These are phyloP conservation scores for Enteromius paludinosus DNA, from an alignment of 2,797 vertebrate genomes.

Conservation along the genomic window DNA sequence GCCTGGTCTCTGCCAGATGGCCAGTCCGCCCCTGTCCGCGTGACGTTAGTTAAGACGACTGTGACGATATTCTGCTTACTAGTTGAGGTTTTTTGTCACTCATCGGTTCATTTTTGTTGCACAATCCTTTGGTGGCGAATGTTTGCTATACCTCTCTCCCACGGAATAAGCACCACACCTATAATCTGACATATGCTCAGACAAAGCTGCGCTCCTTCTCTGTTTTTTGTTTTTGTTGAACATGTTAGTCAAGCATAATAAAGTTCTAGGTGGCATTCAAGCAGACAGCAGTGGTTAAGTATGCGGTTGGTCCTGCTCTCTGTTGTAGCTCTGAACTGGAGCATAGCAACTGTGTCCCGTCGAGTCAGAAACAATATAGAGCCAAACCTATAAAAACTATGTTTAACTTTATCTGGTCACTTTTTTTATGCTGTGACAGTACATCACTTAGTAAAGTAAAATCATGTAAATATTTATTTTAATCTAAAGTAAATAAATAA, in stretches of 20 bases:
- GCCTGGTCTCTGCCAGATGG: too few species aligned
- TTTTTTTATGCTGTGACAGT: not conserved
- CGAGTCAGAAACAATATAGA: not conserved
- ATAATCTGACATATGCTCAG: conserved; percentile 17
- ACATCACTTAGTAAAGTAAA: not conserved
- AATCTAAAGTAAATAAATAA: too few species aligned
- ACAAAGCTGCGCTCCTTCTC: conserved; percentile 33
- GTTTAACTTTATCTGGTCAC: too few species aligned
- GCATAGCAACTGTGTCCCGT: conserved; percentile 40
- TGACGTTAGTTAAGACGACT: conserved; percentile 7
- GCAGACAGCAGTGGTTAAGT: conserved; percentile 51
- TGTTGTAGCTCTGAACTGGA: conserved; percentile 53
- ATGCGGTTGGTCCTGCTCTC: conserved; percentile 51
- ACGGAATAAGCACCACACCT: conserved; percentile 39
- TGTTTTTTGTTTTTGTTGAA: conserved; percentile 17
- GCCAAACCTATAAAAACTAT: conserved; percentile 26
- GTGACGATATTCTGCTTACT: conserved; percentile 10
- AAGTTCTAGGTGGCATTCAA: conserved; percentile 25
- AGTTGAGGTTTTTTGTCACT: not conserved
- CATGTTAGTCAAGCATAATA: conserved; percentile 25
- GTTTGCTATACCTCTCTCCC: conserved; percentile 25
- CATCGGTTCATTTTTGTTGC: not conserved
- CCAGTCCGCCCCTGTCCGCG: not conserved
- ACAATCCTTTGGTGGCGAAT: not conserved
- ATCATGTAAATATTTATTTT: too few species aligned